phyloP scores from a whole-genome alignment of 1,140 invertebrate species.

The Trachymyrmex septentrionalis region DNA sequence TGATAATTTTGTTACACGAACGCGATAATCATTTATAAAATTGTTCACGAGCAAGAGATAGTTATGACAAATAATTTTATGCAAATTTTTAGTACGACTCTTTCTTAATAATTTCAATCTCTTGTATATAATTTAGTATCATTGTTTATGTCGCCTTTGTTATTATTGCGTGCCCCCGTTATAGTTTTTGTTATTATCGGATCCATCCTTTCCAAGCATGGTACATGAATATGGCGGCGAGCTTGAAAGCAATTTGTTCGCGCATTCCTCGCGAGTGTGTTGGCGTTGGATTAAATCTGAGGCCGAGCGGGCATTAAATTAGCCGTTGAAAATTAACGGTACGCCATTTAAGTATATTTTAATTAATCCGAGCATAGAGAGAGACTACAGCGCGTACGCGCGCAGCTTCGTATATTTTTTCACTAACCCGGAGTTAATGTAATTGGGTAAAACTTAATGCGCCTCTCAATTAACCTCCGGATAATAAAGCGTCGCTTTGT shows the following conservation, averaged over 20 bases:
- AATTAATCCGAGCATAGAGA: constrained; percentile 70
- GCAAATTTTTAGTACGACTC: neutral
- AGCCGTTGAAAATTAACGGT: constrained; percentile 70
- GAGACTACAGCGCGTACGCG: constrained; percentile 36
- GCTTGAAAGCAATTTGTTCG: constrained; percentile 45
- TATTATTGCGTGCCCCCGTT: neutral
- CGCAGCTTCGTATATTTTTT: constrained; percentile 67
- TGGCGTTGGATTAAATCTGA: constrained; percentile 68
- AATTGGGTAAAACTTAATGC: constrained; percentile 60
- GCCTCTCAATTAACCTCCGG: constrained; percentile 65
- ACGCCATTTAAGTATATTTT: constrained; percentile 73
- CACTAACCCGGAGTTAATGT: constrained; percentile 39
- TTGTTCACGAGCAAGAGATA: neutral
- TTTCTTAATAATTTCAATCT: neutral
- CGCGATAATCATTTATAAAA: constrained; percentile 8
- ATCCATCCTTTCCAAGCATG: neutral
- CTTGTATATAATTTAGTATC: neutral
- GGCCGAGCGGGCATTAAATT: constrained; percentile 67
- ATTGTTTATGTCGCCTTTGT: neutral
- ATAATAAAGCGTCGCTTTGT: constrained; percentile 65
- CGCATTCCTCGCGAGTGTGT: constrained; percentile 35
- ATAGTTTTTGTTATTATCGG: neutral
- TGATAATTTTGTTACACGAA: neutral
- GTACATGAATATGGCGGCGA: neutral
- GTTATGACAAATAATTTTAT: neutral